phyloP scores from a whole-genome alignment of 2,113 vertebrate species.

The Strigops habroptila region DNA sequence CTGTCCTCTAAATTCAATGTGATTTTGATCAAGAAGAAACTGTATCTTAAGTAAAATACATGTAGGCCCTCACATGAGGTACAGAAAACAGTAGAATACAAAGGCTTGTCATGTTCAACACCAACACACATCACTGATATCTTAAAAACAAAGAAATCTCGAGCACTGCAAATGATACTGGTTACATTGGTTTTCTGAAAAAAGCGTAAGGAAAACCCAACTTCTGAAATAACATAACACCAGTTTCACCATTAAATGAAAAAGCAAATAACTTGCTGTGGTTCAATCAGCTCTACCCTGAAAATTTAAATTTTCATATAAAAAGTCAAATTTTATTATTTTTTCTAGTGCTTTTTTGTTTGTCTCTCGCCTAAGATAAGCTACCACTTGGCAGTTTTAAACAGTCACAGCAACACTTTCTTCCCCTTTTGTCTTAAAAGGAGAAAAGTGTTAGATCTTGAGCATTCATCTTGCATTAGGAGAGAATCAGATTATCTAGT shows the following conservation, averaged over 20 bases:
- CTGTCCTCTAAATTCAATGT: background rate
- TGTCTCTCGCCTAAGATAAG: background rate
- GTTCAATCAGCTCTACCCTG: background rate
- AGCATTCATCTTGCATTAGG: background rate
- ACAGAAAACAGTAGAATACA: background rate
- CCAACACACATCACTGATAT: background rate
- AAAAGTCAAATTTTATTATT: background rate
- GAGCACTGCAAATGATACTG: background rate
- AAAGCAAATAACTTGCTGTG: background rate
- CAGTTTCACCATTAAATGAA: background rate
- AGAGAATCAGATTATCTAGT: background rate
- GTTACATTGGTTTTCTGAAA: background rate
- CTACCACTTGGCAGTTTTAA: background rate
- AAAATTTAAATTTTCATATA: background rate
- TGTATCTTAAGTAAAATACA: background rate
- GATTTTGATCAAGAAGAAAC: background rate
- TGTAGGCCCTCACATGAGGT: background rate
- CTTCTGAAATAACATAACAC: background rate
- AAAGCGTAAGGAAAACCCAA: background rate
- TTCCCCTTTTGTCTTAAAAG: background rate
- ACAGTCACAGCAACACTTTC: background rate
- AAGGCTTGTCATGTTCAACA: background rate
- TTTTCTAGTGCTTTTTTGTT: background rate
- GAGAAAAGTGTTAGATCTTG: background rate
- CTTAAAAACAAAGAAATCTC: background rate